A percentile compares a stretch with the other conserved stretches of the same genome.
Conservation (phyloP, 2,888 invertebrate species). For the Laothoe populi region DNA sequence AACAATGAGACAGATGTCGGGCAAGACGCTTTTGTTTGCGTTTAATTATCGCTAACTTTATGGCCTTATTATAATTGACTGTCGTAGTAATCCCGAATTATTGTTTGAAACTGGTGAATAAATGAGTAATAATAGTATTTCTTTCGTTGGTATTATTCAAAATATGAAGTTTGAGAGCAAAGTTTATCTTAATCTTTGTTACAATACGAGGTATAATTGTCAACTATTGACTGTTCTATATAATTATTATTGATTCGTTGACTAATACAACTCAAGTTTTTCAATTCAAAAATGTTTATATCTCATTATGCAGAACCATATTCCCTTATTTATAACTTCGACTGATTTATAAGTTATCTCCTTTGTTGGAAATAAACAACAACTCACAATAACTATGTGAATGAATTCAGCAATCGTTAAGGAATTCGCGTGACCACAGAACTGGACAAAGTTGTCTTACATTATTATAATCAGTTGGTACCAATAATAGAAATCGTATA, state of each 20-base stretch:
- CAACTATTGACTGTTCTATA: background rate
- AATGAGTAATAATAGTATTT: background rate
- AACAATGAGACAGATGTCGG: slow-evolving; percentile 26
- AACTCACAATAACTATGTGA: slow-evolving; percentile 4
- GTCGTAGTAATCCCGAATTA: background rate
- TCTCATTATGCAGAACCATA: no score
- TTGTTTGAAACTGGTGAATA: background rate
- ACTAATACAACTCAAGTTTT: background rate
- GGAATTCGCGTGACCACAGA: background rate
- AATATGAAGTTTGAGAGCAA: background rate
- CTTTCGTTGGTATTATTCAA: background rate
- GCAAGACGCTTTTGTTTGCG: slow-evolving; percentile 29
- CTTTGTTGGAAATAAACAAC: slow-evolving; percentile 18
- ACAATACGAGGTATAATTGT: background rate
- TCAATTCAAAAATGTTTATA: background rate
- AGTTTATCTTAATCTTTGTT: background rate
- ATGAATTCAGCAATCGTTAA: slow-evolving; percentile 1
- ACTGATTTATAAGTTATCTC: slow-evolving; percentile 13
- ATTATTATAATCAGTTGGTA: no score
- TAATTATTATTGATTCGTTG: background rate
- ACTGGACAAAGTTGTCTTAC: no score
- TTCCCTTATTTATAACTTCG: slow-evolving; percentile 18
- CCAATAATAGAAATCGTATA: no score
- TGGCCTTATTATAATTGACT: background rate
- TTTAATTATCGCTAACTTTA: slow-evolving; percentile 25